Evolutionary conservation across 2,797 vertebrate species (phyloP), one percentile per base, ranked within the genome.

Genomic region (Danio albolineatus): DNA sequence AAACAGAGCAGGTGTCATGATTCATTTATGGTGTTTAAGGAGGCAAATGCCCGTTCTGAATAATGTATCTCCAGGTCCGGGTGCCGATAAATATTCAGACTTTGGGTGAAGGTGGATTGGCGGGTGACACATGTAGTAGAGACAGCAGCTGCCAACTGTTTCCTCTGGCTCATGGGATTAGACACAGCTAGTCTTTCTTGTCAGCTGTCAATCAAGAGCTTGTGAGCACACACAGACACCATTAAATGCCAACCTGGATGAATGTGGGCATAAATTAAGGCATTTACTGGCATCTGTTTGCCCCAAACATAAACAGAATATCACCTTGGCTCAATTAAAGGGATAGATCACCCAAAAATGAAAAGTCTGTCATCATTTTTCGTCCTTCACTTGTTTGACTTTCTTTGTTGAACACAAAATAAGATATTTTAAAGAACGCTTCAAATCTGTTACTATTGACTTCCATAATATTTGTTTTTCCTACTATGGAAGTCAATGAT

Each of bases 21-120:
- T 89, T 94, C 92, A 94, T 93, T 92, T 90, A 92, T 90, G 85
- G 85, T 88, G 86, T 93, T 92, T 94, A 94, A 94, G 90, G 82
- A 85, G 84, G 85, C 89, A 92, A 92, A 90, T 85, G 86, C 86
- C 87, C 85, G 72, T 80, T 88, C 83, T 94, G 90, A 94, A 94
- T 95, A 93, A 94, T 93, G 88, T 85, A 93, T 93, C 28, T 91
- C 84, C 73, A 87, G 84, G 81, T 86, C 85, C 87, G 85, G 57
- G 77, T 62, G n/a, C 70, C 85, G 82, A 92, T 94, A 89, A 93
- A 93, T 94, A 94, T 94, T 92, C 90, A 94, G 54, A 62, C 86
- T 85, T 85, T 88, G 46, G 83, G 89, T 88, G 86, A 82, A 83
- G 87, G 86, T 16, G 43, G 13, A 70, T 75, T 84, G 71, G 83